Evolutionary conservation across 2,888 invertebrate species (phyloP).

Genomic region (Coenonympha arcania): DNA sequence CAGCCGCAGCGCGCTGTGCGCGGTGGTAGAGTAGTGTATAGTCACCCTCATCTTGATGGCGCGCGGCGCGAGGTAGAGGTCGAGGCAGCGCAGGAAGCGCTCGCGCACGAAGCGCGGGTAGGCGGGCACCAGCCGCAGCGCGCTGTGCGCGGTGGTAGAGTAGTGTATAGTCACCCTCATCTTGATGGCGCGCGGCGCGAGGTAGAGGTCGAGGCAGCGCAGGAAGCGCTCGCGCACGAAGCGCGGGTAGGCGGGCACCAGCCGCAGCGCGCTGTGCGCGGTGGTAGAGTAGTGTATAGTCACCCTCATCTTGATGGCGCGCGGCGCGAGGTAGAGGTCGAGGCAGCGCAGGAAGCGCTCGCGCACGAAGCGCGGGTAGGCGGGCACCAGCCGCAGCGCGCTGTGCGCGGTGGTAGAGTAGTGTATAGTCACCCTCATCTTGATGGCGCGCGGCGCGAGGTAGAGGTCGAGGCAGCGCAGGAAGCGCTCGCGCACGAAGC

Average conservation of each 20-base stretch:
- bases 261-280: constrained; percentile 83
- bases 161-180: too few relatives aligned
- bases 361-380: constrained; percentile 86
- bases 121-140: constrained; percentile 89
- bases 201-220: constrained; percentile 95
- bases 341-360: constrained; percentile 97
- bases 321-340: constrained; percentile 96
- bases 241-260: constrained; percentile 89
- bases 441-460: constrained; percentile 93
- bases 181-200: constrained; percentile 94
- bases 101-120: constrained; percentile 90
- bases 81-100: constrained; percentile 94
- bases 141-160: constrained; percentile 84
- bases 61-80: constrained; percentile 96
- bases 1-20: constrained; percentile 82
- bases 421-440: constrained; percentile 91
- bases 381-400: constrained; percentile 88
- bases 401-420: constrained; percentile 85
- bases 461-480: constrained; percentile 97
- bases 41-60: constrained; percentile 91
- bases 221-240: constrained; percentile 94
- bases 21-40: too few relatives aligned
- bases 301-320: constrained; percentile 92
- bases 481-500: constrained; percentile 92
- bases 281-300: too few relatives aligned